phyloP scores from a whole-genome alignment of 1,140 invertebrate genomes.

The Littorina saxatilis region DNA sequence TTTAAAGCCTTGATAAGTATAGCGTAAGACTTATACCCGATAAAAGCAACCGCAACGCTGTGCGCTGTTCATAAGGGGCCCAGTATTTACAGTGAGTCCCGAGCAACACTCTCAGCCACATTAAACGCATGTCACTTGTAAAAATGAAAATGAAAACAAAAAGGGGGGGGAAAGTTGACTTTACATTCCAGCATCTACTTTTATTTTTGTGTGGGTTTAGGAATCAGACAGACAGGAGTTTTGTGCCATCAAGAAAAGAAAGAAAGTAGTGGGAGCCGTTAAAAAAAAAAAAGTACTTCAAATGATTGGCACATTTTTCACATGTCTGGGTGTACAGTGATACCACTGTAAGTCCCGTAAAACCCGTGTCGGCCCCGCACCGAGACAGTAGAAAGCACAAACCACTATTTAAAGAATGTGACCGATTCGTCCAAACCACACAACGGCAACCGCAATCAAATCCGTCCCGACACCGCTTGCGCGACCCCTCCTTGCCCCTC shows the following conservation, averaged over 20 bases:
- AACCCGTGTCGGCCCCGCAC: background rate
- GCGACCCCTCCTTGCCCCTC: background rate
- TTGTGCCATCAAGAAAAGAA: too few species aligned
- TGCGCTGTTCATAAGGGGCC: too few species aligned
- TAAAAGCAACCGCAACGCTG: background rate
- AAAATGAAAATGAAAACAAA: too few species aligned
- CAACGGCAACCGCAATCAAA: too few species aligned
- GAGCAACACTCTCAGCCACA: too few species aligned
- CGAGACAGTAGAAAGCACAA: constrained; percentile 1
- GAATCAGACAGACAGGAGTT: too few species aligned
- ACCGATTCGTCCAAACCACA: background rate
- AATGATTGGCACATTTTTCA: constrained; percentile 12
- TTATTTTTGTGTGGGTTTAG: too few species aligned
- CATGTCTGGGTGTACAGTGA: constrained; percentile 22
- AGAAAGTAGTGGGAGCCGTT: too few species aligned
- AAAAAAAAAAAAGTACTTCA: background rate
- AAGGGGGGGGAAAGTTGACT: too few species aligned
- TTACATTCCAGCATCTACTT: too few species aligned
- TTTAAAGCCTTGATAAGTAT: constrained; percentile 17
- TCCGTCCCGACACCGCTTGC: background rate
- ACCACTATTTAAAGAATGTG: background rate
- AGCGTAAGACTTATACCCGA: background rate
- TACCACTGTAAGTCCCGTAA: background rate
- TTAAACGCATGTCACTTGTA: too few species aligned
- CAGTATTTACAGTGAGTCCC: too few species aligned